Base-by-base conservation (phyloP, 2,888 invertebrate genomes). In the Pristionchus fissidentatus region DNA sequence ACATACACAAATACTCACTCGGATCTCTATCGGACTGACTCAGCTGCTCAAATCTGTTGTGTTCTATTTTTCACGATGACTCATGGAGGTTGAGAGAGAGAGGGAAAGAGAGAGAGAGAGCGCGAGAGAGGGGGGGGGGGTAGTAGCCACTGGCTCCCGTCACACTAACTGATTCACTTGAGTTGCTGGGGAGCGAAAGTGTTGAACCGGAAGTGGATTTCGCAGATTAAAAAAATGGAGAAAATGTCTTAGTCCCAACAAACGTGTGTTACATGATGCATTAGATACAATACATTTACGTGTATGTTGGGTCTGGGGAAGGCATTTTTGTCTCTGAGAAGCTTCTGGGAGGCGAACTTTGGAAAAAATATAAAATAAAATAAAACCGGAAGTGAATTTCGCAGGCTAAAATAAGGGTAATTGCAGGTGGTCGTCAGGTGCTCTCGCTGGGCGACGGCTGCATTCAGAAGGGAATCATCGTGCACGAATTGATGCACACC, bases 401-500 rank as follows among this genome's bases (percentile, higher is more conserved):
- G 55, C 4, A 10, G 15, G 5, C 43, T 35, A 46, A 32, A 73
- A 49, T n/a, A 19, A 32, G 38, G 22, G 3, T 46, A 55, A 75
- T 85, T 88, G 62, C 70, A 90, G 92, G 92, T 10, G 92, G 92
- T 29, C 92, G 91, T 83, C 92, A 92, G 82, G 90, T 91, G 15
- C 90, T 92, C 1, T 91, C 91, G 60, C 86, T 92, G 57, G 92
- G 92, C 3, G 90, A 91, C 66, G 92, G 92, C 8, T 92, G 92
- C 83, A 92, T 92, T 62, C 91, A 90, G 66, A 91, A 91, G 77
- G 92, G 92, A 49, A 92, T 92, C 35, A 92, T 92, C 55, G 90
- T 92, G 41, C 92, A 92, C 79, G 92, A 92, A 80, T 86, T 92
- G 8, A 92, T 92, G 87, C 92, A 92, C 79, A 91, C 92, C 0